phyloP scores from a whole-genome alignment of 2,797 vertebrate species.

The Nannoperca australis region DNA sequence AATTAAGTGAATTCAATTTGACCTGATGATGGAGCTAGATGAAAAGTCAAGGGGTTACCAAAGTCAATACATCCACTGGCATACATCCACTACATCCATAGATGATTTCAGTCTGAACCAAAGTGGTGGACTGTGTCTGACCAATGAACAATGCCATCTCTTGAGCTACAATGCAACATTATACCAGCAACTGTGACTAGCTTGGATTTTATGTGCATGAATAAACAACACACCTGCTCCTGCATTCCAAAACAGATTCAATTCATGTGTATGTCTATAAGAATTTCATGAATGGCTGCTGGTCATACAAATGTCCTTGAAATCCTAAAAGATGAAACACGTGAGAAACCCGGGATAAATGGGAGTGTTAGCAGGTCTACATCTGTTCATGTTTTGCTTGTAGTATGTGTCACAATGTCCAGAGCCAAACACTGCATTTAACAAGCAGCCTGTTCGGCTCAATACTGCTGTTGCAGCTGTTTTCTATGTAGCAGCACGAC shows the following conservation, averaged over 20 bases:
- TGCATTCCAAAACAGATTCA: neutral
- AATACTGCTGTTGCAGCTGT: slow-evolving; percentile 36
- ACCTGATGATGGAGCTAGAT: too few relatives aligned
- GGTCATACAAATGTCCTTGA: neutral
- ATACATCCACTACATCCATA: too few relatives aligned
- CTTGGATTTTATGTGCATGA: neutral
- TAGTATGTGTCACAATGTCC: slow-evolving; percentile 30
- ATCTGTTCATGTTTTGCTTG: slow-evolving; percentile 49
- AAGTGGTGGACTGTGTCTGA: neutral
- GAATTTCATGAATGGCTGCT: neutral
- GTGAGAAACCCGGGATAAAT: too few relatives aligned
- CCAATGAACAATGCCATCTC: too few relatives aligned
- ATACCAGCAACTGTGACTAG: neutral
- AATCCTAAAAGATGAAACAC: neutral
- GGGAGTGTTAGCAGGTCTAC: neutral
- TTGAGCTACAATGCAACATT: too few relatives aligned
- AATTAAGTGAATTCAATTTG: too few relatives aligned
- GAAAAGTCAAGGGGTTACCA: too few relatives aligned
- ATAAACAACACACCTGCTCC: neutral
- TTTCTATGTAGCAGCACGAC: slow-evolving; percentile 57
- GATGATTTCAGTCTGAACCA: neutral
- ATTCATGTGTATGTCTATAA: neutral
- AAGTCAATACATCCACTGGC: too few relatives aligned
- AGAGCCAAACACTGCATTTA: slow-evolving; percentile 37
- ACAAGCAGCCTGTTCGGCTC: slow-evolving; percentile 30